phyloP scores from a whole-genome alignment of 30 jellyfish, hydroid and myxozoan species.

The Cassiopea andromeda region DNA sequence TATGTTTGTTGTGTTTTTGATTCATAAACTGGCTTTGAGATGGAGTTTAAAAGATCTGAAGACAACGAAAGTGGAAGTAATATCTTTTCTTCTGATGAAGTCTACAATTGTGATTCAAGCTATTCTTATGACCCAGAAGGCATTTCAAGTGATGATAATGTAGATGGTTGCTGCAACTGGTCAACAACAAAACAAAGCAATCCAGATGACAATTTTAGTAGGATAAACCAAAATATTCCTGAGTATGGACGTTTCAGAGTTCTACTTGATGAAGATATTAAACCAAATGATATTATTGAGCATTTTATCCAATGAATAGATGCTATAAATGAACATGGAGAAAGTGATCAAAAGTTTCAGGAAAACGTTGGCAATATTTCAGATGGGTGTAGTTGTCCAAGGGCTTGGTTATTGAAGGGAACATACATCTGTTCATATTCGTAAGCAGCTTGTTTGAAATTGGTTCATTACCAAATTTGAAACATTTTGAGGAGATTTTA shows the following conservation, averaged over 20 bases:
- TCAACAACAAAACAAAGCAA: background rate
- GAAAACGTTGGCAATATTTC: conserved; percentile 22
- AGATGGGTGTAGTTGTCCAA: background rate
- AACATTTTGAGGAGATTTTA: no score
- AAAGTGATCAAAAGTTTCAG: background rate
- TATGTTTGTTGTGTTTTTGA: no score
- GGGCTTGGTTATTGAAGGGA: no score
- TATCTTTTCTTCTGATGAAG: conserved; percentile 1
- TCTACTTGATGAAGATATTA: background rate
- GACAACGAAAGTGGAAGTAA: background rate
- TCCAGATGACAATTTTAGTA: conserved; percentile 6
- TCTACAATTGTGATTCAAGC: conserved; percentile 11
- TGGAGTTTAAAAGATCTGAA: background rate
- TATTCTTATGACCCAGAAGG: conserved; percentile 9
- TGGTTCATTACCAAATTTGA: no score
- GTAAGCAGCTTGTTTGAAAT: no score
- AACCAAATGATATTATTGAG: background rate
- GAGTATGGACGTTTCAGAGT: conserved; percentile 17
- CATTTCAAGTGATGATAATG: conserved; percentile 25
- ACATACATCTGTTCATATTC: no score
- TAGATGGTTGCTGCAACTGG: conserved; percentile 31
- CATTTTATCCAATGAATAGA: background rate
- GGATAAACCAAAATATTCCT: conserved; percentile 10
- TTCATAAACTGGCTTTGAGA: no score
- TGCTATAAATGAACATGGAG: conserved; percentile 14